Percentiles rank a stretch among this genome's conserved stretches.
Evolutionary conservation across 2,888 invertebrate species (phyloP).

Genomic region (Aphidoletes aphidimyza): DNA sequence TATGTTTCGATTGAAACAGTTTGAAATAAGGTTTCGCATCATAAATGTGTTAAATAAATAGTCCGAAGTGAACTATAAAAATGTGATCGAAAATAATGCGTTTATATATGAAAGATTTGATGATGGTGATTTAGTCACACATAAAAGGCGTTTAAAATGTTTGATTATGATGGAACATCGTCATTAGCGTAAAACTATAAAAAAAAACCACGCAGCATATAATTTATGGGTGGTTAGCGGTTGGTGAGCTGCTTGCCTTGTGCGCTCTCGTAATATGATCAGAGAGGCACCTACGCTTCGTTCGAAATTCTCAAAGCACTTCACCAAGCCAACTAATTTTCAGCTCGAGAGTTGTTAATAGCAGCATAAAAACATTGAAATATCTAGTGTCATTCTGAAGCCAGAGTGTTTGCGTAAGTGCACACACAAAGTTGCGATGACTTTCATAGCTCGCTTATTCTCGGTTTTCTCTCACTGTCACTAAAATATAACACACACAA

Average conservation of each 20-base stretch:
- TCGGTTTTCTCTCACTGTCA: neutral
- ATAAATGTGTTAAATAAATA: neutral
- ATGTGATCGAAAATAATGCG: slow-evolving; percentile 35
- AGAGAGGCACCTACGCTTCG: slow-evolving; percentile 2
- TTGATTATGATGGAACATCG: slow-evolving; percentile 45
- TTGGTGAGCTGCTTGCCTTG: neutral
- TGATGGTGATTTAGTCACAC: slow-evolving; percentile 46
- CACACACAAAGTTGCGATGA: neutral
- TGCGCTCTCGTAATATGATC: too few species aligned
- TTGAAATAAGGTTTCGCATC: too few species aligned
- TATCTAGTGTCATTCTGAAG: neutral
- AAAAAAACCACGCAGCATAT: neutral
- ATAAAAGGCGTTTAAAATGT: slow-evolving; percentile 49
- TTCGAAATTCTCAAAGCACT: neutral
- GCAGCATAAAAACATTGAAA: slow-evolving; percentile 16
- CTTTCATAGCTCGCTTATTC: neutral
- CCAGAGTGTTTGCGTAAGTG: neutral
- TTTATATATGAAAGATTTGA: neutral
- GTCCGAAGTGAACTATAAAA: neutral
- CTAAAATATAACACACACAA: neutral
- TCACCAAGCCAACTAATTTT: neutral
- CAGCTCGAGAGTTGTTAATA: slow-evolving; percentile 32
- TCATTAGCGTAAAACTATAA: slow-evolving; percentile 13
- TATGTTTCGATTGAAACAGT: neutral
- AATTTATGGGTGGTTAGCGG: slow-evolving; percentile 3